Evolutionary conservation across 2,888 invertebrate species (phyloP), one percentile per base, ranked within the genome.

Genomic region (Polyommatus icarus): DNA sequence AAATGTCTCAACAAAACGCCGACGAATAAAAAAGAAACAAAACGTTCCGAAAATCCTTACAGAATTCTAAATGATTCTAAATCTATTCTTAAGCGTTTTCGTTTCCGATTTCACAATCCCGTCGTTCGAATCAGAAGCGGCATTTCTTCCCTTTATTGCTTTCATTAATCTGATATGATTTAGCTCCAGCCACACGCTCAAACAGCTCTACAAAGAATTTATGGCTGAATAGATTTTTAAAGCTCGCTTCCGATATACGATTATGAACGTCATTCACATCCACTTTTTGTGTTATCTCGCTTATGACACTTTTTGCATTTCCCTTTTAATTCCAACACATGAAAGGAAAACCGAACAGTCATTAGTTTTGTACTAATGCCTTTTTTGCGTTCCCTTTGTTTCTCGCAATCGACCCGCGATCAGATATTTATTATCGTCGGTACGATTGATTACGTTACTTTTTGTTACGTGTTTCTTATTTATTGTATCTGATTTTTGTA

Each of bases 131-230:
- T 75, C 75, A 54, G 54, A 75, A n/a, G n/a, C 75, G 73, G 20
- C 20, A 18, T 54, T 40, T 76, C 61, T 72, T 71, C 29, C 61
- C 71, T 77, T 79, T 78, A 80, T 80, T 80, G 77, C 76, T 77
- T 78, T 78, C 77, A 80, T 79, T 80, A 80, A 79, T 80, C 79
- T 76, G 76, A 77, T 80, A 80, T 79, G 78, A 79, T 79, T 79
- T 78, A 79, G 76, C 57, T 50, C 76, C 75, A 76, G 32, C 78
- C 61, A 73, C 72, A 61, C 77, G 54, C 77, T 78, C 61, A 54
- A 71, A 50, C 77, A 76, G 59, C 67, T 79, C 73, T n/a, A 79
- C 75, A 71, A 75, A 61, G 71, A 78, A 79, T 79, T 79, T 80
- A 79, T 78, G 77, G 57, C 24, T 75, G 76, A 78, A 78, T 76